A percentile compares a stretch with the other conserved stretches of the same genome.
Evolutionary conservation across 2,113 vertebrate genomes (phyloP).

Genomic region (Hippocampus barbouri): DNA sequence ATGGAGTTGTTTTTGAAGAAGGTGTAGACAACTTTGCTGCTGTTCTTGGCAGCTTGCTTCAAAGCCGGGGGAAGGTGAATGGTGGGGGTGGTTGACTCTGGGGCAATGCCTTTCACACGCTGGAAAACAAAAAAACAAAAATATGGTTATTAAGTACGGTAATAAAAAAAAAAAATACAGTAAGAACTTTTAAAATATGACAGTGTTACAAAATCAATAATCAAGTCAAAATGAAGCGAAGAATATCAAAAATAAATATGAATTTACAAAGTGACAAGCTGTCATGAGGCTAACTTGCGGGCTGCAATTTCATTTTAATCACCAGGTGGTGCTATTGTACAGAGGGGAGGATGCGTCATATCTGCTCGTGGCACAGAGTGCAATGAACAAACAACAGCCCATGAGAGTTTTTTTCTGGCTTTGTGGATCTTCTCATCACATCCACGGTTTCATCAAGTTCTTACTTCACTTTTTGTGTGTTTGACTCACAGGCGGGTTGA

Average conservation of each 20-base stretch:
- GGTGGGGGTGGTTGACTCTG: neutral
- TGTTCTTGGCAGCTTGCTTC: conserved; percentile 16
- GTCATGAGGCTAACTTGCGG: conserved; percentile 32
- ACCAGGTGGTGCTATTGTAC: neutral
- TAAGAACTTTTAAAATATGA: neutral
- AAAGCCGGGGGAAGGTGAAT: conserved; percentile 56
- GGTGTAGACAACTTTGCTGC: conserved; percentile 51
- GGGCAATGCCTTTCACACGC: neutral
- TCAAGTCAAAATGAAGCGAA: neutral
- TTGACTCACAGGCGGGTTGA: conserved; percentile 55
- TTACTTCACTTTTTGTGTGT: neutral
- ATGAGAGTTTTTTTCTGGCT: neutral
- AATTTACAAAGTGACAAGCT: no score
- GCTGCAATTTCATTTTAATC: conserved; percentile 21
- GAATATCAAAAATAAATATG: neutral
- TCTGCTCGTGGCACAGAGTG: neutral
- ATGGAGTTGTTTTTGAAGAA: conserved; percentile 48
- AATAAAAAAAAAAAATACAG: neutral
- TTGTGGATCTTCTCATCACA: neutral
- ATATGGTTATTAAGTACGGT: neutral
- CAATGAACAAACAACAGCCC: neutral
- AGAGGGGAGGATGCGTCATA: neutral
- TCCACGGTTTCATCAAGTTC: no score
- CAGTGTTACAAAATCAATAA: neutral
- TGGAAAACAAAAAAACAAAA: conserved; percentile 9